Evolutionary conservation across 2,113 vertebrate genomes (phyloP), one percentile per base, ranked within the genome.

Genomic region (Meles meles): DNA sequence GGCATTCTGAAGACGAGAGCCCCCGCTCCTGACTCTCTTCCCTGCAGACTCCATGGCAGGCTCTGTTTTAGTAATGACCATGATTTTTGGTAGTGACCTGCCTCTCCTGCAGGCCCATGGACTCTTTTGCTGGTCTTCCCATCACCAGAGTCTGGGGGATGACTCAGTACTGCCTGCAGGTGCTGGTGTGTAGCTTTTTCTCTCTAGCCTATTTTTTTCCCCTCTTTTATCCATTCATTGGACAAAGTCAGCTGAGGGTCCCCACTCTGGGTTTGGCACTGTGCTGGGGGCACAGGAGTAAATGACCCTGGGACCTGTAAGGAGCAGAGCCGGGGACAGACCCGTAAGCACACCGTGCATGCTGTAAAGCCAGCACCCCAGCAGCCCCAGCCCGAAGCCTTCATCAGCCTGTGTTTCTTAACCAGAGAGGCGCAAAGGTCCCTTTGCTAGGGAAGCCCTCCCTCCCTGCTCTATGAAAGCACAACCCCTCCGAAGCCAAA

Each of bases 181-280:
- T 37, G 57, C 76, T 80, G 69, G n/a, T 31, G 11, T 29, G 44
- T 63, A 55, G 47, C 42, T 27, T 93, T 76, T 74, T 79, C 69
- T 93, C 96, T 90, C 57, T 61, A 52, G 89, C 71, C 61, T 94
- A 61, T 67, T 52, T 37, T 37, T 88, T 87, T 71, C 69, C 69
- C 49, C 21, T 65, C 80, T 74, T 83, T 91, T 79, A 91, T 86
- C 37, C 49, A 91, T 37, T 91, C 49, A 44, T 4, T 71, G 63
- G 59, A 91, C 82, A 84, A 67, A 92, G 59, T 37, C 37, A 23
- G 7, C 61, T 10, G 34, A 63, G 63, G 23, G 21, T 6, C 11
- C 27, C 14, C 3, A 2, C 96, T 88, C 76, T 63, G 31, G 29
- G 52, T 44, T 42, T 55, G 55, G 69, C 20, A 4, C 2, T 87